Base-by-base conservation (phyloP, 1,140 invertebrate genomes). In the Bicyclus anynana region DNA sequence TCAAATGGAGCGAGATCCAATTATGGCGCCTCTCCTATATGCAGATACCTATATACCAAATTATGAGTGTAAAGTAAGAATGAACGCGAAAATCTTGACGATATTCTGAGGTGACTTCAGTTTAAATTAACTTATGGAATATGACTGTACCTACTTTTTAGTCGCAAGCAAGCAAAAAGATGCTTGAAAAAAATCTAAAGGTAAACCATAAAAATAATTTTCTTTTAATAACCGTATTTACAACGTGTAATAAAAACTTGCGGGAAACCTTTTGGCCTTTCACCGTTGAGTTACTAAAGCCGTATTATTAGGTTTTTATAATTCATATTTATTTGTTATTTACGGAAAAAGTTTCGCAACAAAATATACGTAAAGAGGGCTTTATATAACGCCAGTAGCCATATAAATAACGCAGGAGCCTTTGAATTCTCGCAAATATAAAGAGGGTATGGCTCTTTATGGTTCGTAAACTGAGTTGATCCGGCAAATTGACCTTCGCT, bases 381-480 rank as follows among this genome's bases (percentile, higher is more conserved):
- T 4, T 9, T n/a, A n/a, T 20, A 44, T 20, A 20, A 44, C 20
- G 7, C 40, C 12, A 20, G 40, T 20, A 18, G 40, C 18, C 40
- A n/a, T 44, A 44, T 44, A 44, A 44, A 44, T 44, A 20, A 44
- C 16, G 20, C 17, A 9, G 17, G 37, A 44, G 40, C 40, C 40
- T 44, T 44, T 44, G 40, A 44, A 44, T 16, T 44, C 16, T 20
- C 40, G 40, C 40, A 16, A 16, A 44, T 20, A 44, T 20, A 44
- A 44, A 44, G 40, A 44, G 16, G 16, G 17, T 14, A 44, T 44
- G 20, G 40, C 40, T 44, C 40, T 18, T 44, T 44, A 44, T 44
- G 40, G 16, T 18, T 44, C 40, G 40, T 44, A 44, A 44, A 44
- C 40, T 44, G 5, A 44, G 16, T 44, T 44, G 40, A 44, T 44